phyloP scores from a whole-genome alignment of 2,113 vertebrate species.

The Dicaeum eximium region DNA sequence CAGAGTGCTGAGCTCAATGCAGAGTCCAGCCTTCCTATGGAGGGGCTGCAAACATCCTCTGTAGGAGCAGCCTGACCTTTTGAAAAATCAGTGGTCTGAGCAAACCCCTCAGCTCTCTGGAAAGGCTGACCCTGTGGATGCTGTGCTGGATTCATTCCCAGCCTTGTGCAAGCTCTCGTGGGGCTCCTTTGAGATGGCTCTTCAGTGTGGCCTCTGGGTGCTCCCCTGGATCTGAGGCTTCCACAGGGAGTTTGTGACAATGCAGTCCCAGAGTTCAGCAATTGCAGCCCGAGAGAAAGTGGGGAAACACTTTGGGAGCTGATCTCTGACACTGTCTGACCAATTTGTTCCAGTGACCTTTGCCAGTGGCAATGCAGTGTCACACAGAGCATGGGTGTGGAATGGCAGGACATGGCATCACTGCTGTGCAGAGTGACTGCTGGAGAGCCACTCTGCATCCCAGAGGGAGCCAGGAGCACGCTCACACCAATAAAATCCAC shows the following conservation, averaged over 20 bases:
- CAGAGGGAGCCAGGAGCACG: rapidly evolving
- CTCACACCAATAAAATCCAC: background rate
- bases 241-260: background rate
- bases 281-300: background rate
- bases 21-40: background rate
- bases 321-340: background rate
- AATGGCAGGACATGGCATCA: background rate
- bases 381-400: background rate
- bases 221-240: background rate
- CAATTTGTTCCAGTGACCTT: background rate
- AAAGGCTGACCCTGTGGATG: background rate
- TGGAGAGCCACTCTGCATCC: background rate
- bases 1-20: background rate
- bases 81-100: background rate
- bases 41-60: background rate
- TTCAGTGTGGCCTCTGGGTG: background rate
- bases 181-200: background rate
- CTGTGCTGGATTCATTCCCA: background rate
- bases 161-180: background rate
- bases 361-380: background rate
- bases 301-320: background rate
- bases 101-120: background rate
- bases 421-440: background rate
- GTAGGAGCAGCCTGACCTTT: background rate
- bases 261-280: background rate